A percentile compares a stretch with the other conserved stretches of the same genome.
These are phyloP conservation scores for Calvadosia cruxmelitensis DNA, from an alignment of 30 jellyfish, hydroid and myxozoan genomes.

Conservation along the genomic window DNA sequence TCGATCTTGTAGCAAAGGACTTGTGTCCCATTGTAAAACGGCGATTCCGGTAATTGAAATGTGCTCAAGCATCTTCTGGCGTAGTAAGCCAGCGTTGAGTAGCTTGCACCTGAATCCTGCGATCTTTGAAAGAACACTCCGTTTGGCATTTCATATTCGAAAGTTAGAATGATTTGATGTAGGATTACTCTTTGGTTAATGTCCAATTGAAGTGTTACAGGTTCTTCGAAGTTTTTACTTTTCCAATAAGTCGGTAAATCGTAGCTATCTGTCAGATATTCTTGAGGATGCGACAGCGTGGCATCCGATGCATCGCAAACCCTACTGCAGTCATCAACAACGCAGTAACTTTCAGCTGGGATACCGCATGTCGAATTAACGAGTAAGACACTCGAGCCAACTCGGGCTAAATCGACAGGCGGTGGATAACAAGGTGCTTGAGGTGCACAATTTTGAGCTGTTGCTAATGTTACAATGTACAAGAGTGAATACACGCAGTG, in stretches of 20 bases:
- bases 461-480: no score
- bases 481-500: no score
- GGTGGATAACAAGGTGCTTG: slow-evolving; percentile 58
- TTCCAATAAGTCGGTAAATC: slow-evolving; percentile 68
- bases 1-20: slow-evolving; percentile 49
- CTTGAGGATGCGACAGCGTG: slow-evolving; percentile 29
- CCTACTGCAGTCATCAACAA: slow-evolving; percentile 29
- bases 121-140: slow-evolving; percentile 58
- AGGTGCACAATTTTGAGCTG: slow-evolving; percentile 17
- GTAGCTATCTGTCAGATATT: slow-evolving; percentile 35
- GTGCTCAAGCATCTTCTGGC: slow-evolving; percentile 45
- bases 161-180: slow-evolving; percentile 68
- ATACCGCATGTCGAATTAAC: slow-evolving; percentile 81
- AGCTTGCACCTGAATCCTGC: slow-evolving; percentile 61
- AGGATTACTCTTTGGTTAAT: slow-evolving; percentile 45
- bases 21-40: slow-evolving; percentile 13
- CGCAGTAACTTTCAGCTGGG: slow-evolving; percentile 50
- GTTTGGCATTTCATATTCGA: slow-evolving; percentile 62
- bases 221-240: slow-evolving; percentile 76
- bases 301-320: slow-evolving; percentile 61
- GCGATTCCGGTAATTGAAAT: slow-evolving; percentile 28
- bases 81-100: slow-evolving; percentile 23
- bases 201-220: slow-evolving; percentile 63
- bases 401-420: slow-evolving; percentile 30
- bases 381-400: background rate